phyloP scores from a whole-genome alignment of 2,888 invertebrate genomes.

The Protodeltote pygarga region DNA sequence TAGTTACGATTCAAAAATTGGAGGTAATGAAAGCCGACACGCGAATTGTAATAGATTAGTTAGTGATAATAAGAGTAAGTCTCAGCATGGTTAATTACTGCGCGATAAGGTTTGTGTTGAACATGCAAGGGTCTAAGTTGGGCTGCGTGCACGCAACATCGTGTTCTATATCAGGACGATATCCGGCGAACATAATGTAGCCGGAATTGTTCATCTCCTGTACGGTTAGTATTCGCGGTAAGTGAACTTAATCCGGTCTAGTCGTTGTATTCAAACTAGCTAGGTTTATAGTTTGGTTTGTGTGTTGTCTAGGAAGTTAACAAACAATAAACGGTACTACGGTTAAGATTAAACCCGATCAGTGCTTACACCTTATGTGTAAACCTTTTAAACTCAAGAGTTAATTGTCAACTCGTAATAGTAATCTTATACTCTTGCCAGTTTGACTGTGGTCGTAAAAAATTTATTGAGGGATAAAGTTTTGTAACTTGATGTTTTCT shows the following conservation, averaged over 20 bases:
- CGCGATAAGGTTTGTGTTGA: conserved; percentile 31
- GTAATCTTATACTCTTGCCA: no score
- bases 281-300: conserved; percentile 3
- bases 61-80: conserved; percentile 41
- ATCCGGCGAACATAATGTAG: conserved; percentile 46
- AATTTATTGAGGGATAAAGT: no score
- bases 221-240: conserved; percentile 19
- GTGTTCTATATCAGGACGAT: conserved; percentile 35
- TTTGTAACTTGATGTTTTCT: no score
- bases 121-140: conserved; percentile 30
- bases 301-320: conserved; percentile 9
- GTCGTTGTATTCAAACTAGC: conserved; percentile 2
- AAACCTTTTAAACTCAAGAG: no score
- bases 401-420: no score
- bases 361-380: background rate
- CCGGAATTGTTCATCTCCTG: conserved; percentile 45
- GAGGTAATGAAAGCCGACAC: conserved; percentile 52
- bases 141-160: conserved; percentile 48
- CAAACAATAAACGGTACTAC: conserved; percentile 8
- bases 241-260: conserved; percentile 18
- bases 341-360: conserved; percentile 10
- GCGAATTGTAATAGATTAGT: conserved; percentile 47
- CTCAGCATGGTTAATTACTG: conserved; percentile 47
- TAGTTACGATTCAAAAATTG: conserved; percentile 9
- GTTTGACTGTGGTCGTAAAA: no score